Evolutionary conservation across 2,888 invertebrate genomes (phyloP).

Genomic region (Parascotia fuliginaria): DNA sequence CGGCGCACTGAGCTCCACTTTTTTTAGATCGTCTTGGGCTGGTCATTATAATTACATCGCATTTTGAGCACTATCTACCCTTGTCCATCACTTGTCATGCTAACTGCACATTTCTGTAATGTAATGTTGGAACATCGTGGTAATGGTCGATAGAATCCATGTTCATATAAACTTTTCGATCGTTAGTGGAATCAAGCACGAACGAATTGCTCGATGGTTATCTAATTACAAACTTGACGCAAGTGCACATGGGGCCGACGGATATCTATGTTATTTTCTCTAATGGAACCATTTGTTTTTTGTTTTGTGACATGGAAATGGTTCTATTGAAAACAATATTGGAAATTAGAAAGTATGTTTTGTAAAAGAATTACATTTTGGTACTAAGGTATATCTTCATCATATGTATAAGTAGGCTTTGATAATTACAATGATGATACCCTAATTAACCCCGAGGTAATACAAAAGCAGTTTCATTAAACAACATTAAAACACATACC

Average conservation of each 20-base stretch:
- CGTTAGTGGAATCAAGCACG: constrained; percentile 73
- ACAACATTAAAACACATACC: too few relatives aligned
- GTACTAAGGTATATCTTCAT: too few relatives aligned
- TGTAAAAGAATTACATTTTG: not conserved
- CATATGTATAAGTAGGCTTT: too few relatives aligned
- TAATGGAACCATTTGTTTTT: constrained; percentile 69
- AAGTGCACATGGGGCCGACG: constrained; percentile 68
- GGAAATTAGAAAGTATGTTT: not conserved
- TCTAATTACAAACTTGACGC: constrained; percentile 79
- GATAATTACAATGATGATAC: too few relatives aligned
- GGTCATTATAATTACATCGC: constrained; percentile 76
- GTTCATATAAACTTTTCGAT: constrained; percentile 50
- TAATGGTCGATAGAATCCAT: constrained; percentile 43
- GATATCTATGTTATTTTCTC: constrained; percentile 65
- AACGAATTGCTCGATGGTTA: constrained; percentile 74
- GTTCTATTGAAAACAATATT: constrained; percentile 38
- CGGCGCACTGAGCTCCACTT: constrained; percentile 68
- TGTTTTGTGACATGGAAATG: constrained; percentile 56
- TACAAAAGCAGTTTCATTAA: too few relatives aligned
- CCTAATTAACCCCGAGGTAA: too few relatives aligned
- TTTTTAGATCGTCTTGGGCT: constrained; percentile 82
- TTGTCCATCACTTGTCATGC: constrained; percentile 26
- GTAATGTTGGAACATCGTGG: constrained; percentile 58
- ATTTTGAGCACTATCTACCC: constrained; percentile 57
- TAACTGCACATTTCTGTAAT: constrained; percentile 16